phyloP scores from a whole-genome alignment of 2,888 invertebrate genomes.

The Ophion costatus region DNA sequence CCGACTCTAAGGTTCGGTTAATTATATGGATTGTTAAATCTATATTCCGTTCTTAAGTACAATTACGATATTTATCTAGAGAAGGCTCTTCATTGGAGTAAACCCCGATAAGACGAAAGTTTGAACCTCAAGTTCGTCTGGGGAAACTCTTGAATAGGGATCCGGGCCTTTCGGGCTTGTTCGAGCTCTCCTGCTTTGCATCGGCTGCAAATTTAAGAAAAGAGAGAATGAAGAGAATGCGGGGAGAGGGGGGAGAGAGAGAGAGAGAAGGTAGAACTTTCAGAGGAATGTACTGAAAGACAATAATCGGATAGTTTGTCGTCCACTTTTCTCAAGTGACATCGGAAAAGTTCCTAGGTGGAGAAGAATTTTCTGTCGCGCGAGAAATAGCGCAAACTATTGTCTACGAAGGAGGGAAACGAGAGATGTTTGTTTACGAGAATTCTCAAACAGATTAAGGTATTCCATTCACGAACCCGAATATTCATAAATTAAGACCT shows the following conservation, averaged over 20 bases:
- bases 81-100: constrained; percentile 17
- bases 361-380: constrained; percentile 3
- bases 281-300: constrained; percentile 28
- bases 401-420: not conserved
- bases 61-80: constrained; percentile 36
- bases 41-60: constrained; percentile 19
- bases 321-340: constrained; percentile 38
- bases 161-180: constrained; percentile 18
- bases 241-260: not conserved
- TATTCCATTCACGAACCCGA: too few species aligned
- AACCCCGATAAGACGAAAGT: constrained; percentile 42
- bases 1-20: not conserved
- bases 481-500: too few species aligned
- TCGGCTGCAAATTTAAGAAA: constrained; percentile 19
- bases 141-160: constrained; percentile 36
- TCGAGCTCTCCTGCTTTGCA: constrained; percentile 32
- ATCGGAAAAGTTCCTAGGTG: constrained; percentile 49
- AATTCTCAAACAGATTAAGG: not conserved
- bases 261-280: constrained; percentile 10
- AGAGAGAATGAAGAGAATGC: not conserved
- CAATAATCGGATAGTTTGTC: constrained; percentile 63
- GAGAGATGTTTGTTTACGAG: not conserved
- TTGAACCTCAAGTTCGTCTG: constrained; percentile 34
- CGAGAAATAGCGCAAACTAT: constrained; percentile 3
- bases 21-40: constrained; percentile 23